Evolutionary conservation across 2,113 vertebrate genomes (phyloP).

Genomic region (Antechinus stuartii): DNA sequence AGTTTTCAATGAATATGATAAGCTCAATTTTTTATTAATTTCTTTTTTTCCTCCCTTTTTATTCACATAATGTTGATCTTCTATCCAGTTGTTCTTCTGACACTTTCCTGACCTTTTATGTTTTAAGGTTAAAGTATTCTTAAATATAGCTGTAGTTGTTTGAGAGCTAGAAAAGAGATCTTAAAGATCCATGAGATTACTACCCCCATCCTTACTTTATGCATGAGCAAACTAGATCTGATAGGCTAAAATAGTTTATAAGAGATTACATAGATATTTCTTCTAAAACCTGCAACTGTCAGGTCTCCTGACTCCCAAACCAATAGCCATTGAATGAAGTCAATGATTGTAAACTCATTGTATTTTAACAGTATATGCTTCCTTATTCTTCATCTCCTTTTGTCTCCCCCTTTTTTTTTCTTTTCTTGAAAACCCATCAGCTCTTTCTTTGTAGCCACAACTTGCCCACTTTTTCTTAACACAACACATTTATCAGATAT

Average conservation of each 20-base stretch:
- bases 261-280: too few species aligned
- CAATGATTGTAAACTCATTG: neutral
- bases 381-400: neutral
- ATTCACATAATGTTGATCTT: neutral
- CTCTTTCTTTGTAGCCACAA: neutral
- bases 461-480: neutral
- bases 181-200: neutral
- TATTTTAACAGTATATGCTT: too few species aligned
- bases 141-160: too few species aligned
- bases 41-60: neutral
- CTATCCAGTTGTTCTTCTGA: neutral
- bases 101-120: neutral
- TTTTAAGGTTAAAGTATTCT: neutral
- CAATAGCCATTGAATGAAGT: neutral
- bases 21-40: constrained; percentile 34
- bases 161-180: neutral
- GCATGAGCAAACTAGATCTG: neutral
- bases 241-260: too few species aligned
- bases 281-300: too few species aligned
- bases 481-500: too few species aligned
- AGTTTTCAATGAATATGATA: constrained; percentile 33
- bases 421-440: neutral
- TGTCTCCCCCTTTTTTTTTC: neutral
- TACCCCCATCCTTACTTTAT: accelerated
- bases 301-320: neutral